A percentile compares a stretch with the other conserved stretches of the same genome.
Evolutionary conservation across 2,888 invertebrate species (phyloP).

Genomic region (Listrodromus nycthemerus): DNA sequence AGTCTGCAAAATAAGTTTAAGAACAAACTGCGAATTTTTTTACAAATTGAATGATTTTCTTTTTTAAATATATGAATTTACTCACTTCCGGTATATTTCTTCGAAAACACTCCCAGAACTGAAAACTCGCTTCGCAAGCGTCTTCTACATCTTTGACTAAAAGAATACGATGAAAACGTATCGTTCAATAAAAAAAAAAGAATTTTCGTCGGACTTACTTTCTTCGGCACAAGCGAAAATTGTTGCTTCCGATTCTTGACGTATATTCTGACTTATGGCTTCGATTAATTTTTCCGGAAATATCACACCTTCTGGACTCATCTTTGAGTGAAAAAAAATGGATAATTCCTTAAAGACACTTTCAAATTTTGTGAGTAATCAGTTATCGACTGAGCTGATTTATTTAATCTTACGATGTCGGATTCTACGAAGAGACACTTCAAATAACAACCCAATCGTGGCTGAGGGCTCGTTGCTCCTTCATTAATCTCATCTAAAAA

Average conservation of each 20-base stretch:
- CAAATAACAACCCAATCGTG: conserved; percentile 61
- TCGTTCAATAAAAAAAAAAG: conserved; percentile 11
- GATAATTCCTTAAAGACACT: background rate
- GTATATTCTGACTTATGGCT: conserved; percentile 36
- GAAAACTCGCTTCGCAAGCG: conserved; percentile 37
- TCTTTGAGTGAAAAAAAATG: conserved; percentile 45
- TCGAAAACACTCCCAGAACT: conserved; percentile 45
- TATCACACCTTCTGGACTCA: conserved; percentile 43
- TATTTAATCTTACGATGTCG: conserved; percentile 47
- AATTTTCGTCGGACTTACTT: conserved; percentile 7
- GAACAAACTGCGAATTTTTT: background rate
- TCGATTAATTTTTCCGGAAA: conserved; percentile 37
- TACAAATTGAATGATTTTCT: background rate
- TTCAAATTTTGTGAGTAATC: background rate
- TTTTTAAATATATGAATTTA: background rate
- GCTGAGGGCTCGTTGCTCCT: conserved; percentile 34
- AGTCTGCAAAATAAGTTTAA: conserved; percentile 44
- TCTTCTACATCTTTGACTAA: conserved; percentile 31
- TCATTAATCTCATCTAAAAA: conserved; percentile 45
- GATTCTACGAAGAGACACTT: conserved; percentile 60
- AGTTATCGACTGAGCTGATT: background rate
- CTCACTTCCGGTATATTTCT: conserved; percentile 42
- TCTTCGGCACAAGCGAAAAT: conserved; percentile 51
- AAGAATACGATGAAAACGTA: background rate
- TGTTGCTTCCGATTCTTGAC: conserved; percentile 48